phyloP scores from a whole-genome alignment of 2,113 vertebrate genomes.

The Nerophis ophidion region DNA sequence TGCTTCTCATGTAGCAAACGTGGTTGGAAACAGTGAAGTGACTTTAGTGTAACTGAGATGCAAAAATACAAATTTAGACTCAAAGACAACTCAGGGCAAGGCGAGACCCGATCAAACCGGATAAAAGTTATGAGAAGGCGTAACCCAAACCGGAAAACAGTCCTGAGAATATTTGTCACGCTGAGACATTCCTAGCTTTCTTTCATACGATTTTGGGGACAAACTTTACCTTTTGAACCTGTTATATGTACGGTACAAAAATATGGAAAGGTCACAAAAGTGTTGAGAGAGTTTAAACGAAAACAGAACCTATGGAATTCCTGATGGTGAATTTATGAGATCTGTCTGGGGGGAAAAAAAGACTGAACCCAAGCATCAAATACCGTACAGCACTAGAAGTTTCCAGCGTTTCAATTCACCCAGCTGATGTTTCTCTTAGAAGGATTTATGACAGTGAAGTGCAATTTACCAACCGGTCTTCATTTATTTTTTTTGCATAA shows the following conservation, averaged over 20 bases:
- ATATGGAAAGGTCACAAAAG: not conserved
- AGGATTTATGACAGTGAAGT: constrained; percentile 41
- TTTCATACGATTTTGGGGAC: not conserved
- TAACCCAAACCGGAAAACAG: not conserved
- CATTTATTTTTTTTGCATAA: too few species aligned
- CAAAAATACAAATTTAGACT: not conserved
- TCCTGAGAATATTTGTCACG: not conserved
- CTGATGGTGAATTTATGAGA: constrained; percentile 18
- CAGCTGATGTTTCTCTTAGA: constrained; percentile 26
- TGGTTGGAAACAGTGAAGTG: not conserved
- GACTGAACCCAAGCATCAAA: constrained; percentile 7
- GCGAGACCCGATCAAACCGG: too few species aligned
- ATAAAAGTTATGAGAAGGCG: not conserved
- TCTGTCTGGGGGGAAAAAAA: constrained; percentile 22
- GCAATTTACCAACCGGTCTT: constrained; percentile 36
- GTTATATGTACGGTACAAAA: not conserved
- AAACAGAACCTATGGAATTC: not conserved
- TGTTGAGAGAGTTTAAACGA: constrained; percentile 7
- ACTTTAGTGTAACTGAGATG: not conserved
- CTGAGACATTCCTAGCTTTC: not conserved
- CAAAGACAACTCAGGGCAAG: too few species aligned
- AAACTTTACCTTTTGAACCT: not conserved
- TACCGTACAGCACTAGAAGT: constrained; percentile 11
- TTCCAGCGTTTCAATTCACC: constrained; percentile 31
- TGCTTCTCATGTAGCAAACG: not conserved